Conservation (phyloP, 2,113 vertebrate species). For the Hystrix brachyura region DNA sequence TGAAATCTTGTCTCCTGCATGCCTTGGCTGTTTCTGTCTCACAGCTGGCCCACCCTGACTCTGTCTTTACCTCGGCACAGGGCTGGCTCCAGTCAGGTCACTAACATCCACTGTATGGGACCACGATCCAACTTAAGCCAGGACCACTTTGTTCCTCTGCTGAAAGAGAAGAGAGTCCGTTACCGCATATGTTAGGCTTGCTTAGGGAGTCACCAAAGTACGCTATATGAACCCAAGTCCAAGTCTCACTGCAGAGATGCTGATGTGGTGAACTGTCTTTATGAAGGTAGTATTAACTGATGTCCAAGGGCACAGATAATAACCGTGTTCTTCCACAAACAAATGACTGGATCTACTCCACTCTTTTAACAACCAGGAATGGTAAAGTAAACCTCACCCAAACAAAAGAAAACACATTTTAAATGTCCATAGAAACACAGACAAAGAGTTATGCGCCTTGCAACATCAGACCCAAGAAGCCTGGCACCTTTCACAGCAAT, state of each 20-base stretch:
- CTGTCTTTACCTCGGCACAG: background rate
- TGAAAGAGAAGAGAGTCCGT: background rate
- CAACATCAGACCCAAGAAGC: background rate
- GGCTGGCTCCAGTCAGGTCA: background rate
- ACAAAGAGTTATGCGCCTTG: background rate
- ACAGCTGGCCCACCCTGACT: background rate
- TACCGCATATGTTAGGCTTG: background rate
- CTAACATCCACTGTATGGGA: background rate
- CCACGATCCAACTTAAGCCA: background rate
- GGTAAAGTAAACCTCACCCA: slow-evolving; percentile 66
- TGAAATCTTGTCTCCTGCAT: background rate
- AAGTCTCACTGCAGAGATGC: background rate
- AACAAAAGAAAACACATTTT: slow-evolving; percentile 76
- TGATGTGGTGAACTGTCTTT: background rate
- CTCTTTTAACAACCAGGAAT: slow-evolving; percentile 15
- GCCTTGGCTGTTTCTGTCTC: background rate
- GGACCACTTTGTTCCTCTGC: background rate
- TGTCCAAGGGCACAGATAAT: background rate
- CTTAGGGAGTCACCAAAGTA: background rate
- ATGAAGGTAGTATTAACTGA: background rate
- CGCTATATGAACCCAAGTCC: background rate
- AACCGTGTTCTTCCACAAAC: slow-evolving; percentile 63
- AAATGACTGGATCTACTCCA: slow-evolving; percentile 61
- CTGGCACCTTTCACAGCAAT: slow-evolving; percentile 46
- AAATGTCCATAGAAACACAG: slow-evolving; percentile 22